Evolutionary conservation across 2,113 vertebrate species (phyloP), one percentile per base, ranked within the genome.

Genomic region (Vombatus ursinus): DNA sequence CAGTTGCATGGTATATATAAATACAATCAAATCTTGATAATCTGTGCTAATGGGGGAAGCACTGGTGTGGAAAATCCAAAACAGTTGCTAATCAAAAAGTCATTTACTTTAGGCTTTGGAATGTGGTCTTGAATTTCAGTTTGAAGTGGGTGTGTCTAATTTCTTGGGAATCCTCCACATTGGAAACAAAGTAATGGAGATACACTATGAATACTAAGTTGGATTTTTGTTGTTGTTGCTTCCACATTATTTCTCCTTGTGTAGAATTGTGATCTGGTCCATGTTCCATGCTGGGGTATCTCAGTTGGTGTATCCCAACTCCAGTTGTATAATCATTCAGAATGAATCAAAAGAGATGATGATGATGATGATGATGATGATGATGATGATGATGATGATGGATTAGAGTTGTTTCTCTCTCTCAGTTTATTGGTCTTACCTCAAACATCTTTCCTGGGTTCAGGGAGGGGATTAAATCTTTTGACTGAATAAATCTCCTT

Each of bases 11-110:
- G 2, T 52, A 37, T n/a, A 54, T 37, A 49, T 93, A 96, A 96
- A 50, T 90, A 91, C 37, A 91, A 95, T 92, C 2, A 90, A 94
- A 92, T 94, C 25, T 95, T 12, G 6, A 61, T 95, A 94, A 89
- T 89, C n/a, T 92, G 19, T 91, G 2, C 51, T 90, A 90, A 90
- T 61, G 37, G 89, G 19, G 31, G 93, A 97, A 94, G 12, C 14
- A 92, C 0, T 90, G 49, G 44, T 47, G 93, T 92, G 26, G 90
- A 93, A 90, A 57, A 96, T 89, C n/a, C 93, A 25, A 48, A 68
- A 96, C 49, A 25, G 1, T 91, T 91, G 93, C 77, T 12, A 57
- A 92, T 91, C 50, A 50, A 92, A 92, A 52, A 3, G 31, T n/a
- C 93, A 90, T 92, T 96, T 93, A 1, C 19, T 23, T 91, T 25